A percentile compares a stretch with the other conserved stretches of the same genome.
Conservation (phyloP, 1,140 invertebrate genomes). For the Pectinophora gossypiella region DNA sequence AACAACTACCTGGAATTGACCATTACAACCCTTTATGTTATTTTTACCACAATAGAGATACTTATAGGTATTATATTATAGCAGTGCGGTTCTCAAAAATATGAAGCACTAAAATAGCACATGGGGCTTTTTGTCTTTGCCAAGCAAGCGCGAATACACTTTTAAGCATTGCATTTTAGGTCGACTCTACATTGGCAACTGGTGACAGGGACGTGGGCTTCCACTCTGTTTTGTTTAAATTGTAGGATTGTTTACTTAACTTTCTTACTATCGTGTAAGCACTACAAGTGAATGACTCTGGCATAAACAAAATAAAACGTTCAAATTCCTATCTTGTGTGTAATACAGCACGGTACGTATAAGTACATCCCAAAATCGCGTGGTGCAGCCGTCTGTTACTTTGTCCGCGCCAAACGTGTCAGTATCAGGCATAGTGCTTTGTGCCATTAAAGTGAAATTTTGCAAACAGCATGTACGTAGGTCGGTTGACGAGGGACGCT, state of each 20-base stretch:
- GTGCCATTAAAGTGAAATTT: not conserved
- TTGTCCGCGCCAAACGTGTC: not conserved
- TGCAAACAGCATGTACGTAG: slow-evolving; percentile 13
- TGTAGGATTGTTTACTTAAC: not conserved
- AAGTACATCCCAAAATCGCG: not conserved
- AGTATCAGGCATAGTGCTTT: no score
- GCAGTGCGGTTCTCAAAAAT: no score
- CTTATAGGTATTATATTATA: no score
- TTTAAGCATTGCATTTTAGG: not conserved
- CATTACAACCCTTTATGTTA: no score
- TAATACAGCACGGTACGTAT: not conserved
- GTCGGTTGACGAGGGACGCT: slow-evolving; percentile 31
- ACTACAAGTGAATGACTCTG: not conserved
- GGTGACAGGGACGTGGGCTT: not conserved
- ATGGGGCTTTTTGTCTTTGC: no score
- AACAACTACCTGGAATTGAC: no score
- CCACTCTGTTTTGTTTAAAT: not conserved
- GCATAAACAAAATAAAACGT: not conserved
- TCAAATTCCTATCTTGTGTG: not conserved
- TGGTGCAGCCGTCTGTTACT: not conserved
- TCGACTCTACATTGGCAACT: not conserved
- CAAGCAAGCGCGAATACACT: not conserved
- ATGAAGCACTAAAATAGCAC: no score
- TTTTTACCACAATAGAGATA: no score
- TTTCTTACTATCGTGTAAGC: no score